Percentiles rank a stretch among this genome's conserved stretches.
Evolutionary conservation across 2,797 vertebrate genomes (phyloP).

Genomic region (Danio aesculapii): DNA sequence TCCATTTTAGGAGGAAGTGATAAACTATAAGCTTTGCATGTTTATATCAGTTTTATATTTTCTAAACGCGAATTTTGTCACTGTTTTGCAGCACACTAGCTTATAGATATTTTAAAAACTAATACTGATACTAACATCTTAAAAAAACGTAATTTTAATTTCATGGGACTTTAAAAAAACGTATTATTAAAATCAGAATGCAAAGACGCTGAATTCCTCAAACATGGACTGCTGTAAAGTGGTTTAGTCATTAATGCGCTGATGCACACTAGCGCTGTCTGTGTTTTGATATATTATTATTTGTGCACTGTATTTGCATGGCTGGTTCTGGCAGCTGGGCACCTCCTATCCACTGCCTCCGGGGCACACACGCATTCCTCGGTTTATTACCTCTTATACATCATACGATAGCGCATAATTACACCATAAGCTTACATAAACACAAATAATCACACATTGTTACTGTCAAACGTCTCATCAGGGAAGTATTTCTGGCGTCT

Average conservation of each 20-base stretch:
- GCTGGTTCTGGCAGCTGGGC: constrained; percentile 49
- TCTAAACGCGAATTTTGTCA: too few relatives aligned
- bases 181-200: background rate
- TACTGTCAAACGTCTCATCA: constrained; percentile 61
- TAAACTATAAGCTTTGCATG: too few relatives aligned
- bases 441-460: constrained; percentile 14
- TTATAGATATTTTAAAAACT: too few relatives aligned
- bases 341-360: constrained; percentile 59
- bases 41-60: too few relatives aligned
- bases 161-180: too few relatives aligned
- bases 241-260: constrained; percentile 2
- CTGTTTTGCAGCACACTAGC: too few relatives aligned
- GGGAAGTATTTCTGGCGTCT: constrained; percentile 97
- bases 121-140: too few relatives aligned
- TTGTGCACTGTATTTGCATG: constrained; percentile 22
- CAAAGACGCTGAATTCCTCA: background rate
- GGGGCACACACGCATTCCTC: constrained; percentile 65
- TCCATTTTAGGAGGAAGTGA: too few relatives aligned
- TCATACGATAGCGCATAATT: constrained; percentile 52
- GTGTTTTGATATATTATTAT: constrained; percentile 19
- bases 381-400: constrained; percentile 61
- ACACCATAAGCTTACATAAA: constrained; percentile 21
- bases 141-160: too few relatives aligned
- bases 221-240: background rate
- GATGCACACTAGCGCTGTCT: background rate